Conservation (phyloP, 1,140 invertebrate genomes). For the Cydia strobilella region DNA sequence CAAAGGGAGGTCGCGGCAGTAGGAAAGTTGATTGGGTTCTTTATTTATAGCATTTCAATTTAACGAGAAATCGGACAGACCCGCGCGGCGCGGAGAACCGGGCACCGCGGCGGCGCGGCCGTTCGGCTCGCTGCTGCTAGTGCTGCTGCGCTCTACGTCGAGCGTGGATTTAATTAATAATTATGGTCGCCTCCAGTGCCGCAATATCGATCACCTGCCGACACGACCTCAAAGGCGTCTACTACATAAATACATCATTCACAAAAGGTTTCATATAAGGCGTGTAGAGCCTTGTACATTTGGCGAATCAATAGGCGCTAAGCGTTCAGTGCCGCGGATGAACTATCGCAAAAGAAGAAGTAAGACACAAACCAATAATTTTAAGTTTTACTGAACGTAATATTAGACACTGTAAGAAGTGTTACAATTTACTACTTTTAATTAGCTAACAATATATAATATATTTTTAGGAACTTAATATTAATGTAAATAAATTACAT, state of each 20-base stretch:
- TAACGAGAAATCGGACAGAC: slow-evolving; percentile 31
- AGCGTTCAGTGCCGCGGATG: slow-evolving; percentile 4
- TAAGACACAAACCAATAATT: slow-evolving; percentile 55
- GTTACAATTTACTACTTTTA: slow-evolving; percentile 64
- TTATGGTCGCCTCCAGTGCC: slow-evolving; percentile 41
- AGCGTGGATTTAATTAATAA: slow-evolving; percentile 45
- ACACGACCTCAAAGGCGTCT: slow-evolving; percentile 46
- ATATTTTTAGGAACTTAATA: slow-evolving; percentile 25
- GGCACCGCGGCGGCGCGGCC: neutral
- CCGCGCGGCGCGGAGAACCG: neutral
- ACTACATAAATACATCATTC: slow-evolving; percentile 39
- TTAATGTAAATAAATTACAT: slow-evolving; percentile 44
- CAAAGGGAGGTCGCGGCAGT: slow-evolving; percentile 48
- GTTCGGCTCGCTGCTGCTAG: neutral
- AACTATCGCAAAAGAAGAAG: slow-evolving; percentile 36
- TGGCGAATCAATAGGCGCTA: neutral
- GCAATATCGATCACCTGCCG: slow-evolving; percentile 32
- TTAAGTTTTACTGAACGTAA: slow-evolving; percentile 78
- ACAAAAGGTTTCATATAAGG: slow-evolving; percentile 16
- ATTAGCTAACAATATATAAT: slow-evolving; percentile 58
- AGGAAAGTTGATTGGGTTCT: slow-evolving; percentile 55
- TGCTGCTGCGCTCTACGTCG: slow-evolving; percentile 31
- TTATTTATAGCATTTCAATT: slow-evolving; percentile 56
- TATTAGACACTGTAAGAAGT: slow-evolving; percentile 59
- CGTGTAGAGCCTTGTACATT: slow-evolving; percentile 17